Evolutionary conservation across 2,888 invertebrate genomes (phyloP), one percentile per base, ranked within the genome.

Genomic region (Amblyjoppa fuscipennis): DNA sequence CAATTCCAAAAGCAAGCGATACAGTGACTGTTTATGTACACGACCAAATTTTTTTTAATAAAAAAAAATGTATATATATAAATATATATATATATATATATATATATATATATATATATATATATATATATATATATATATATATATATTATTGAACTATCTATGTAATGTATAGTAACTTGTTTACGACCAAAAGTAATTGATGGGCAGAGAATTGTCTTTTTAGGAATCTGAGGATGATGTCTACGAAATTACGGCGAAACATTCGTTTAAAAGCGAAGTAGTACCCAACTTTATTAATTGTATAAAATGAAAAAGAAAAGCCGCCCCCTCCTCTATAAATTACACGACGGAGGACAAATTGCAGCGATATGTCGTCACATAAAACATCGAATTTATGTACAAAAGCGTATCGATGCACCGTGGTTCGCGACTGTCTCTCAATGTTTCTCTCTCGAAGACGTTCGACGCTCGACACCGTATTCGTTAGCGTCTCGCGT

Each of bases 261-360:
- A 82, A 87, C 86, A 89, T 75, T 77, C n/a, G 64, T 85, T 81
- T 31, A 85, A 85, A 85, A 85, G 85, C 80, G 80, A 86, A 81
- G 69, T 86, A 69, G 88, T 91, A 91, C 89, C 88, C 88, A 91
- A 91, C 86, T 91, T 91, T 92, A 91, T 91, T 91, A 88, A 91
- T 86, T 75, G 90, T 91, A 91, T 89, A 91, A 91, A 91, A 91
- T 81, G 88, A 88, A 85, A 87, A 84, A 79, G 79, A 69, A 75
- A 76, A 51, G 53, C 74, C 64, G 51, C 70, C 53, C 71, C 71
- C 66, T 51, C 73, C 59, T 20, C n/a, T 25, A 56, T 53, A 73
- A 80, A 66, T 64, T 53, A 73, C 71, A 74, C 45, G 49, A 51
- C 49, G 79, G 69, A 71, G 70, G 64, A 49, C 82, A 71, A 87